Evolutionary conservation across 2,888 invertebrate genomes (phyloP), one percentile per base, ranked within the genome.

Genomic region (Epirrhoe tristata): DNA sequence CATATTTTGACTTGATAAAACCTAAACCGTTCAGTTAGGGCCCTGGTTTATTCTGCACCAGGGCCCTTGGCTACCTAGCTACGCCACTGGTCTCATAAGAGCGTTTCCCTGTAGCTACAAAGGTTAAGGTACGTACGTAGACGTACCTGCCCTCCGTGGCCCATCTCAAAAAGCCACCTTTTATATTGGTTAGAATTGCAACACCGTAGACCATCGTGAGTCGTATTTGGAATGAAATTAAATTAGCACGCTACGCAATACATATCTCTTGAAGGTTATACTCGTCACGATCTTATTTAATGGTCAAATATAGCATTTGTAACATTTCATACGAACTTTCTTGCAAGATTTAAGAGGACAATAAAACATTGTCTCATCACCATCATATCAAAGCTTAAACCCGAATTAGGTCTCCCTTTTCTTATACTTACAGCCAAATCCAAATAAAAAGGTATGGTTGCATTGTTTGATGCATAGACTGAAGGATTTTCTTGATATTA

Each of bases 211-310:
- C 43, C 58, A 34, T 43, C 48, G 50, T 34, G 48, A 54, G 36
- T 57, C 10, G 39, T 8, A 39, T 36, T 51, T 43, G 66, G 55
- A 66, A 58, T 54, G 36, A 56, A 55, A 39, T 59, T 16, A 59
- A 36, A 56, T 67, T 67, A 63, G 52, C 54, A 63, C 34, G 16
- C 31, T 2, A 31, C 46, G 59, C 62, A 58, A 53, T 61, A 52
- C 58, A 59, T 67, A 63, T 67, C 52, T 60, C 14, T 60, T 50
- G 63, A 66, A 66, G 66, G 66, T 34, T 66, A 24, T 39, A 48
- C 16, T 63, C 14, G 54, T 60, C 69, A 69, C 69, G 66, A 63
- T 56, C 39, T 66, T 31, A 51, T 66, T 54, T 36, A 32, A 14
- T 31, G 48, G 14, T 16, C 48, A 48, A 48, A 48, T 48, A 48